Base-by-base conservation (phyloP, 2,888 invertebrate genomes). In the Oasisia sp. region DNA sequence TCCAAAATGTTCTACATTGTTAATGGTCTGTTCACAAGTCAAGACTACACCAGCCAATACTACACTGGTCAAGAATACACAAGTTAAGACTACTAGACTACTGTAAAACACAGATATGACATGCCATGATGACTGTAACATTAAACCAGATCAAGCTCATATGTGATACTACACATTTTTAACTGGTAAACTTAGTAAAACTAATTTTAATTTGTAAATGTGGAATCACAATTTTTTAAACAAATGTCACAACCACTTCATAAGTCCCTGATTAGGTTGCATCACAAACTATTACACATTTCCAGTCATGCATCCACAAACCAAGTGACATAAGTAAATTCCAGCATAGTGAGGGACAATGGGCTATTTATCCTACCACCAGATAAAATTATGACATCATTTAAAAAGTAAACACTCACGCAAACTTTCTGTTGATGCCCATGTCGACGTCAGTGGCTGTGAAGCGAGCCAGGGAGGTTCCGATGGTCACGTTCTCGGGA, bases 381-480 rank as follows among this genome's bases (percentile, higher is more conserved):
- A 27, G 27, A 27, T 74, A 74, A 4, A 74, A n/a, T 19, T 27
- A 74, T 27, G 27, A 74, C 27, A 74, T 27, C 7, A 74, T 91
- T 92, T 19, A 32, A 89, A 14, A n/a, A 38, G 91, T 8, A 1
- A 27, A 90, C 3, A 91, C 93, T 91, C 27, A 94, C 94, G 27
- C 91, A 92, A 94, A 94, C 91, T 93, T 45, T 89, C 91, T 92
- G 91, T 94, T 94, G 45, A 92, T 89, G 9, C 94, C 94, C 0
- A 94, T 99, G 97, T 99, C 99, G 3, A 98, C 98, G 97, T 99
- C 99, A 14, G 98, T 98, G 2, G 99, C 99, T 96, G 98, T 98
- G 97, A 99, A 99, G 32, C 98, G 98, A 96, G 99, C 99, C 94
- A 99, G 97, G 94, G 98, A 98, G 94, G 98, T 98, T 44, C 99